Percentiles rank a stretch among this genome's conserved stretches.
Evolutionary conservation across 2,113 vertebrate species (phyloP).

Genomic region (Amazona vittata): DNA sequence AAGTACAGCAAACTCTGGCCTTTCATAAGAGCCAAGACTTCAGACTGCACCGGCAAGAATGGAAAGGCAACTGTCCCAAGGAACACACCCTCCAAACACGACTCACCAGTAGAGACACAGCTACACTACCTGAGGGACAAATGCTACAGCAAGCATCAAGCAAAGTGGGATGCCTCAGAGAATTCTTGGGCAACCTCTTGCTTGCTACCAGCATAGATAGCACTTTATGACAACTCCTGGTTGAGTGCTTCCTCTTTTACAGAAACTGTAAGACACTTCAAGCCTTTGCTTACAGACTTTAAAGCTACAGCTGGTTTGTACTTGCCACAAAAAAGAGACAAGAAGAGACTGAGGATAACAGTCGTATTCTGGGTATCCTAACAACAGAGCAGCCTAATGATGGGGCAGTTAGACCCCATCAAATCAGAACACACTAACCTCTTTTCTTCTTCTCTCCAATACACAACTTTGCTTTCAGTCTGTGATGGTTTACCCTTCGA

Average conservation of each 20-base stretch:
- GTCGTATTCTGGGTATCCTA: neutral
- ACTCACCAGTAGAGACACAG: neutral
- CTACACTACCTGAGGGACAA: neutral
- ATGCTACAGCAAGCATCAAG: neutral
- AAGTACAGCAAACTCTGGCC: neutral
- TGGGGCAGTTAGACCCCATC: neutral
- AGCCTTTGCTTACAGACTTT: neutral
- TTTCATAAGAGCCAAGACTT: neutral
- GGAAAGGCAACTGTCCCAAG: neutral
- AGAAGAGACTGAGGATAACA: neutral
- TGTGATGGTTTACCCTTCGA: neutral
- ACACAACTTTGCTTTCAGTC: neutral
- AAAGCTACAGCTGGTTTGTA: neutral
- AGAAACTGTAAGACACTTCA: neutral
- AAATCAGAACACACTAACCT: neutral
- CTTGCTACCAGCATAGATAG: neutral
- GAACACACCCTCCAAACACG: accelerated
- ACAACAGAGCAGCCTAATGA: neutral
- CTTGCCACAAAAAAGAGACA: neutral
- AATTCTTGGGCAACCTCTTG: neutral
- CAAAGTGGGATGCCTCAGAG: neutral
- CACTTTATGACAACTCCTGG: neutral
- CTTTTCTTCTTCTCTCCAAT: neutral
- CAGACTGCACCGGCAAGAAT: neutral
- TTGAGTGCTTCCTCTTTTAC: neutral